Conservation (phyloP, 2,888 invertebrate genomes). For the Gnatocerus cornutus region DNA sequence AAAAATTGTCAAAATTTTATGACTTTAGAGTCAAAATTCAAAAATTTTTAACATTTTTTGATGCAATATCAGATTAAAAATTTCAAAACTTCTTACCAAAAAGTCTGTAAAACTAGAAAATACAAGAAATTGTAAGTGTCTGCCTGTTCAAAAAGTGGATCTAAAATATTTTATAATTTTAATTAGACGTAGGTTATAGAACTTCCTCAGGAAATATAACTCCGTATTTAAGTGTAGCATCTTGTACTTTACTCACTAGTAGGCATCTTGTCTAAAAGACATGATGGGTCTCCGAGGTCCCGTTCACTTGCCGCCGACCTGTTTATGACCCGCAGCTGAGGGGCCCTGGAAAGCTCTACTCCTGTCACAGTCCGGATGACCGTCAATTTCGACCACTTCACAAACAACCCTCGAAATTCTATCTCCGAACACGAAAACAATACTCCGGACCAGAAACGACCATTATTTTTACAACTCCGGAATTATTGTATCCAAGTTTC, state of each 20-base stretch:
- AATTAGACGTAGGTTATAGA: no score
- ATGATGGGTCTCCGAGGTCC: conserved; percentile 46
- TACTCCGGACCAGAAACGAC: conserved; percentile 32
- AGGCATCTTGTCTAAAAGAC: conserved; percentile 40
- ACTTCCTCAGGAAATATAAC: background rate
- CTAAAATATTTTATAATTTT: no score
- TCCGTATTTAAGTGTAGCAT: conserved; percentile 12
- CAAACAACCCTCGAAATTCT: conserved; percentile 44
- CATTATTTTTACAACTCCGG: conserved; percentile 49
- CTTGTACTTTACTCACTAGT: conserved; percentile 21
- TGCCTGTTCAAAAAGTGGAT: no score
- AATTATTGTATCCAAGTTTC: conserved; percentile 49
- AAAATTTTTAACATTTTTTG: no score
- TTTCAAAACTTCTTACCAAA: no score
- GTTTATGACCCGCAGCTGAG: conserved; percentile 43
- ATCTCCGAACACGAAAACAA: conserved; percentile 46
- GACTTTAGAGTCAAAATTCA: no score
- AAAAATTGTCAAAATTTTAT: no score
- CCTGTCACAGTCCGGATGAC: conserved; percentile 48
- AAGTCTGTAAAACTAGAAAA: no score
- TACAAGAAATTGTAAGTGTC: no score
- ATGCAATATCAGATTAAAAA: no score
- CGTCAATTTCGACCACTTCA: conserved; percentile 49
- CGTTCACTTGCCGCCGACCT: conserved; percentile 40
- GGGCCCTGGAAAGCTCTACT: conserved; percentile 30